These are phyloP conservation scores for Buceros bicornis DNA, from an alignment of 2,797 vertebrate species.

Conservation along the genomic window DNA sequence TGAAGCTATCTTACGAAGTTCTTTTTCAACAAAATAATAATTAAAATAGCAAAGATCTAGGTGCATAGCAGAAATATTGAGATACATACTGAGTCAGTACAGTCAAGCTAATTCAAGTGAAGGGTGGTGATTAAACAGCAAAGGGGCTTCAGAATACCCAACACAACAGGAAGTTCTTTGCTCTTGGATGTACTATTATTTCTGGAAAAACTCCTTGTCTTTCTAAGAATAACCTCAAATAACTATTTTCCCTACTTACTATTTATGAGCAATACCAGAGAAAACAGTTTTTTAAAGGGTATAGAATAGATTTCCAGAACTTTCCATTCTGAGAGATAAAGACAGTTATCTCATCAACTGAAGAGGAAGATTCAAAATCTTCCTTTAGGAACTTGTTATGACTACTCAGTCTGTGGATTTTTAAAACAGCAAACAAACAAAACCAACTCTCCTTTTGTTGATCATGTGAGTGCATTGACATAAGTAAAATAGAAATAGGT, in stretches of 20 bases:
- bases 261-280: not conserved
- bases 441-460: not conserved
- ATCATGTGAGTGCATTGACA: not conserved
- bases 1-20: not conserved
- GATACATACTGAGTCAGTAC: not conserved
- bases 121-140: not conserved
- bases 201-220: not conserved
- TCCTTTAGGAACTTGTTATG: rapidly evolving
- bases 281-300: not conserved
- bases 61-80: rapidly evolving
- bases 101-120: not conserved
- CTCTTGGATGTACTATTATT: not conserved
- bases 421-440: not conserved
- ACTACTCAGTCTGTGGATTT: not conserved
- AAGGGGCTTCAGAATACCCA: not conserved
- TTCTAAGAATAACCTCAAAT: not conserved
- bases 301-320: not conserved
- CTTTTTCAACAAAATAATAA: not conserved
- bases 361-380: not conserved
- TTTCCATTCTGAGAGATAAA: not conserved
- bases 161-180: not conserved
- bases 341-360: not conserved
- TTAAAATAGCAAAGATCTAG: not conserved
- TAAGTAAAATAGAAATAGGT: not conserved
- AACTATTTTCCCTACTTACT: not conserved